phyloP scores from a whole-genome alignment of 2,888 invertebrate species.

The Ectropis crepuscularia region DNA sequence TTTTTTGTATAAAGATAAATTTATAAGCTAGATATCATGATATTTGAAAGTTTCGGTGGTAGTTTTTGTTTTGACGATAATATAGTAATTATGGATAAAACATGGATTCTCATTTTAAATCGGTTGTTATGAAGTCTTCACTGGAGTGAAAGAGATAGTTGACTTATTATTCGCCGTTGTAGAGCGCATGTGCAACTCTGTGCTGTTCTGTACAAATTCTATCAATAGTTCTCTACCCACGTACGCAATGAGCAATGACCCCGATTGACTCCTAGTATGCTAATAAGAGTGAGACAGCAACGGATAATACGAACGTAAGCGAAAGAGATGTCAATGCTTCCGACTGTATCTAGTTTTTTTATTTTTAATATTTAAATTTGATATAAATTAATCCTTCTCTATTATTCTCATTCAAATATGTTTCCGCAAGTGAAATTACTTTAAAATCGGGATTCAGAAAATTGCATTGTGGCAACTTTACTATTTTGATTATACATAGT shows the following conservation, averaged over 20 bases:
- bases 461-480: conserved; percentile 23
- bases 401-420: too few relatives aligned
- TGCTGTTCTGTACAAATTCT: conserved; percentile 17
- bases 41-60: background rate
- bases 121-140: conserved; percentile 16
- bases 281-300: conserved; percentile 13
- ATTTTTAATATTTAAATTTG: too few relatives aligned
- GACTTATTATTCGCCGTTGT: conserved; percentile 28
- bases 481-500: conserved; percentile 32
- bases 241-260: conserved; percentile 20
- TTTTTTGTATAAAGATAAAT: background rate
- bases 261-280: conserved; percentile 14
- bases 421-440: background rate
- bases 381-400: too few relatives aligned
- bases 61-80: background rate
- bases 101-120: conserved; percentile 5
- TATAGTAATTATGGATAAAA: background rate
- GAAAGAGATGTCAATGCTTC: conserved; percentile 5
- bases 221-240: conserved; percentile 19
- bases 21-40: conserved; percentile 6
- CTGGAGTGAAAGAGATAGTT: conserved; percentile 37
- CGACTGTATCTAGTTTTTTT: too few relatives aligned
- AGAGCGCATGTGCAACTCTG: conserved; percentile 25
- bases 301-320: background rate
- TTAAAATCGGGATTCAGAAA: background rate